Conservation (phyloP, 1,140 invertebrate genomes). For the Papilio aristodemus region DNA sequence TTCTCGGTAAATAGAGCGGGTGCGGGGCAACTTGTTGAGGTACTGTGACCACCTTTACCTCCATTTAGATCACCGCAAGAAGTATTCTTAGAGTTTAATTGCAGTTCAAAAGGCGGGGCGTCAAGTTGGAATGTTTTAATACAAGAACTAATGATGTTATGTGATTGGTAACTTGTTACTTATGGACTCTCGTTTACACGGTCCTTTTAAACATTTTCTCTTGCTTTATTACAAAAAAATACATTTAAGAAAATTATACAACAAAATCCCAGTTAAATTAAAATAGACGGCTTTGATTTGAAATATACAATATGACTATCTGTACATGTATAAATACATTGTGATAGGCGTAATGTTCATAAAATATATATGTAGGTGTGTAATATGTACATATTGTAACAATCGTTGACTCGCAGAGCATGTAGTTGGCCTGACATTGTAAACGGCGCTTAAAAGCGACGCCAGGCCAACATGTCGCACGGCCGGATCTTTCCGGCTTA, state of each 20-base stretch:
- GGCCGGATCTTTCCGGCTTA: conserved; percentile 6
- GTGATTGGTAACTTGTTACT: conserved; percentile 10
- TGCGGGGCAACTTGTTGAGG: conserved; percentile 21
- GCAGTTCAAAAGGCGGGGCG: conserved; percentile 4
- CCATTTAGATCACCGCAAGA: conserved; percentile 14
- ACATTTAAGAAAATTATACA: too few relatives aligned
- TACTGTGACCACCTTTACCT: conserved; percentile 2
- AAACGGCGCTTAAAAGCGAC: conserved; percentile 12
- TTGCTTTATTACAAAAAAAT: too few relatives aligned
- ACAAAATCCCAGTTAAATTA: too few relatives aligned
- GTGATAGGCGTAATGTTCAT: too few relatives aligned
- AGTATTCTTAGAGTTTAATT: conserved; percentile 15
- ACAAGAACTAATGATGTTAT: background rate
- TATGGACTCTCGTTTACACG: background rate
- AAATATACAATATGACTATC: too few relatives aligned
- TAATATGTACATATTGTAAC: background rate
- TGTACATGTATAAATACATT: too few relatives aligned
- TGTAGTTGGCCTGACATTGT: background rate
- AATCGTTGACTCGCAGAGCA: background rate
- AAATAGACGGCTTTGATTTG: too few relatives aligned
- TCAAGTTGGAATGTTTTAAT: background rate
- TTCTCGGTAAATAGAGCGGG: conserved; percentile 18
- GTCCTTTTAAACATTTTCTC: background rate
- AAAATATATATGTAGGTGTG: background rate
- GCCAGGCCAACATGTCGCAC: background rate